phyloP scores from a whole-genome alignment of 2,113 vertebrate species.

The Gorsachius goisagi region DNA sequence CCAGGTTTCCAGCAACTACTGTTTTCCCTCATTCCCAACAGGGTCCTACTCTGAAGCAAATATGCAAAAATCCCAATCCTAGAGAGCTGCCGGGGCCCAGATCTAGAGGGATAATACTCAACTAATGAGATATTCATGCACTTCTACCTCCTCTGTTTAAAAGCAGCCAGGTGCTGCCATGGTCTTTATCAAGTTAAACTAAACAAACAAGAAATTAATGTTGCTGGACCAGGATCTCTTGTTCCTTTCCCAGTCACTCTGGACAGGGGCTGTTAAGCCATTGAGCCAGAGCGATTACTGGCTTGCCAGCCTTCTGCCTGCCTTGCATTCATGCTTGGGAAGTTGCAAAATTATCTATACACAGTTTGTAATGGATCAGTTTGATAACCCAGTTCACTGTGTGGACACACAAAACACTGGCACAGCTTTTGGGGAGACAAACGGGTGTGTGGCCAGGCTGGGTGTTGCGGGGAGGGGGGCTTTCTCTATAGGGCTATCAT shows the following conservation, averaged over 20 bases:
- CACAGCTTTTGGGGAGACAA: not conserved
- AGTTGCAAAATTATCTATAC: not conserved
- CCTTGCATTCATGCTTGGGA: not conserved
- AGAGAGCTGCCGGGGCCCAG: not conserved
- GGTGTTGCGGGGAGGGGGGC: not conserved
- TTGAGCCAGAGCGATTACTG: not conserved
- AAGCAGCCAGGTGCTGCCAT: not conserved
- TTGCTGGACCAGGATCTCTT: not conserved
- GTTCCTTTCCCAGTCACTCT: not conserved
- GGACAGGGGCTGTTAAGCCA: not conserved
- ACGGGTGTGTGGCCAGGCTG: not conserved
- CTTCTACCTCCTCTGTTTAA: not conserved
- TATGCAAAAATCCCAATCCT: not conserved
- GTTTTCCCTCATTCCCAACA: not conserved
- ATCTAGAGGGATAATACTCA: not conserved
- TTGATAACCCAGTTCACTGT: not conserved
- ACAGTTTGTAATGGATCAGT: not conserved
- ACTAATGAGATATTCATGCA: not conserved
- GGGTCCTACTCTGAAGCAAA: not conserved
- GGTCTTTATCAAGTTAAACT: not conserved
- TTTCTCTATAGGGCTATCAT: not conserved
- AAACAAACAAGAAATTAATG: not conserved
- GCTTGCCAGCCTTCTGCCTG: not conserved
- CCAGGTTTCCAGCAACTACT: rapidly evolving
- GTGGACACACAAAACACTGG: not conserved